A percentile compares a stretch with the other conserved stretches of the same genome.
Evolutionary conservation across 2,797 vertebrate species (phyloP).

Genomic region (Phrynocephalus vlangalii): DNA sequence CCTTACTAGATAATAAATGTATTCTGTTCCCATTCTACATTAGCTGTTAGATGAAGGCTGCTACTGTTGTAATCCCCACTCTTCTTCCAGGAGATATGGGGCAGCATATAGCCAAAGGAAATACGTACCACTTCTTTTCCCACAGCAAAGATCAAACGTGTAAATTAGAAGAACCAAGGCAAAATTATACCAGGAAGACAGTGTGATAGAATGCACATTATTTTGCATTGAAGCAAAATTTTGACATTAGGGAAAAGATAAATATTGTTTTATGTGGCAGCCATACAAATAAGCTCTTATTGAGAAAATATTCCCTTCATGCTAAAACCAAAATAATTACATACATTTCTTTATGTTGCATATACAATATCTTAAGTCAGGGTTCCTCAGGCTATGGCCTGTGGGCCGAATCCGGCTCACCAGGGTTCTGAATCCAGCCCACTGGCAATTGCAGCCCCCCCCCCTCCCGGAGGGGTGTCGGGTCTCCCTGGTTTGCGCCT

Average conservation of each 20-base stretch:
- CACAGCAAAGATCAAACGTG: background rate
- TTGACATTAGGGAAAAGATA: background rate
- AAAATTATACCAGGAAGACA: background rate
- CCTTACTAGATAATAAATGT: too few species aligned
- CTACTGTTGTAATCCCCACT: background rate
- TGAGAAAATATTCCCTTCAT: conserved; percentile 20
- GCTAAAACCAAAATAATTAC: background rate
- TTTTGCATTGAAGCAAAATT: background rate
- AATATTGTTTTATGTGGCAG: background rate
- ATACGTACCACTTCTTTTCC: background rate
- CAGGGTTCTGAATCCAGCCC: too few species aligned
- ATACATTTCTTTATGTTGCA: background rate
- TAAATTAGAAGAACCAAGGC: conserved; percentile 3
- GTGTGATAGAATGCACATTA: background rate
- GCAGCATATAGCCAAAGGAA: background rate
- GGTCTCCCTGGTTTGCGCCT: too few species aligned
- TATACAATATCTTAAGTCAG: background rate
- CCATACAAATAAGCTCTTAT: conserved; percentile 34
- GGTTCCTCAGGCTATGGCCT: too few species aligned
- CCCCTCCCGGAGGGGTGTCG: too few species aligned
- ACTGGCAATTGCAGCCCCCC: too few species aligned
- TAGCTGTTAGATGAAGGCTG: background rate
- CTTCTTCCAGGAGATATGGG: background rate
- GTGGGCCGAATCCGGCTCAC: too few species aligned
- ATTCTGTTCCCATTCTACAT: too few species aligned